A percentile compares a stretch with the other conserved stretches of the same genome.
Conservation (phyloP, 1,140 invertebrate species). For the Lycorma delicatula region DNA sequence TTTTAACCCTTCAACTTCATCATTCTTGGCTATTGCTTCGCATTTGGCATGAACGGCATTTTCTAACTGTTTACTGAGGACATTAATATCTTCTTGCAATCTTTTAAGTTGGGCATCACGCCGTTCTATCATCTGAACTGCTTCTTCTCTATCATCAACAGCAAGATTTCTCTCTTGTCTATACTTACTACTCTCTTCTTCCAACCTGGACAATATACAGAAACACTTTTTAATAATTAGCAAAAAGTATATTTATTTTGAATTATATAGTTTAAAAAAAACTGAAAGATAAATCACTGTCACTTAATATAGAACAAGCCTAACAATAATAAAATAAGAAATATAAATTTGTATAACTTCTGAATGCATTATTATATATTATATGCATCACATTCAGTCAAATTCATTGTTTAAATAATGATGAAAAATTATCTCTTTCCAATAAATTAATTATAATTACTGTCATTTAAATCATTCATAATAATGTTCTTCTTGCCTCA, state of each 20-base stretch:
- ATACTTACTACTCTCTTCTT: constrained; percentile 44
- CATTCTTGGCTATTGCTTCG: constrained; percentile 65
- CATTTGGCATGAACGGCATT: constrained; percentile 65
- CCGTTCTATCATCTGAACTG: constrained; percentile 57
- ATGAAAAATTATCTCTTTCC: too few relatives aligned
- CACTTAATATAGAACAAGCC: constrained; percentile 26
- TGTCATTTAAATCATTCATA: too few relatives aligned
- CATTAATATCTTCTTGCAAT: constrained; percentile 51
- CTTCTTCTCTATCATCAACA: constrained; percentile 59
- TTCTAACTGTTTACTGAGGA: constrained; percentile 55
- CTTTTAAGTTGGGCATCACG: constrained; percentile 59
- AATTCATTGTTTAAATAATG: too few relatives aligned
- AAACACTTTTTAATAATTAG: too few relatives aligned
- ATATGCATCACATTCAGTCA: neutral
- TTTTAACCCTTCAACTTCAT: constrained; percentile 72
- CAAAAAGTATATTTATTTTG: constrained; percentile 15
- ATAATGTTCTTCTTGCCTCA: too few relatives aligned
- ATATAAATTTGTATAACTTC: neutral
- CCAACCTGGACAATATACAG: constrained; percentile 42
- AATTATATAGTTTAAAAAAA: constrained; percentile 33
- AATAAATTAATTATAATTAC: too few relatives aligned
- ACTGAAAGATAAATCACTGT: constrained; percentile 39
- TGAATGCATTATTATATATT: neutral
- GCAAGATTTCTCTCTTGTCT: constrained; percentile 51
- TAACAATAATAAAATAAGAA: neutral